Conservation (phyloP, 2,797 vertebrate species). For the Gymnodraco acuticeps region DNA sequence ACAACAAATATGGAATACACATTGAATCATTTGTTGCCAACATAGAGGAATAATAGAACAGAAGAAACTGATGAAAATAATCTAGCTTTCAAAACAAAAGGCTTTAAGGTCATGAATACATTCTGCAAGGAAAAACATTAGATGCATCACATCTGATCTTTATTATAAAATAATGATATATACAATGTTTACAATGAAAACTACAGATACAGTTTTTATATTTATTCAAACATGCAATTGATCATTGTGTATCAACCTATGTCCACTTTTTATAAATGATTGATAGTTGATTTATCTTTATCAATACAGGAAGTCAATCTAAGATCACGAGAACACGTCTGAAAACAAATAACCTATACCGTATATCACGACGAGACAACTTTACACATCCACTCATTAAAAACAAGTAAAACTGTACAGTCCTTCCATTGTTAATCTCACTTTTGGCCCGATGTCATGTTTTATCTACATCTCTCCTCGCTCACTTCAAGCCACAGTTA, state of each 20-base stretch:
- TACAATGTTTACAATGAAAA: neutral
- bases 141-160: neutral
- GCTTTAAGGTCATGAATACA: neutral
- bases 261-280: neutral
- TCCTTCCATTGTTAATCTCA: neutral
- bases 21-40: neutral
- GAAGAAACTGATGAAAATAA: neutral
- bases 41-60: neutral
- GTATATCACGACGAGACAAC: no score
- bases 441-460: neutral
- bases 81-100: neutral
- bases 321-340: neutral
- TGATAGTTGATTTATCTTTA: neutral
- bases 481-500: constrained; percentile 7
- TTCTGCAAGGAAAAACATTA: neutral
- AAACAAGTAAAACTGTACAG: neutral
- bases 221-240: neutral
- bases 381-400: neutral
- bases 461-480: neutral
- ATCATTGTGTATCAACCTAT: neutral
- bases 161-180: neutral
- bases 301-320: neutral
- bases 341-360: neutral
- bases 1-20: neutral
- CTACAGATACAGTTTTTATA: neutral